Evolutionary conservation across 2,888 invertebrate genomes (phyloP), one percentile per base, ranked within the genome.

Genomic region (Apoda limacodes): DNA sequence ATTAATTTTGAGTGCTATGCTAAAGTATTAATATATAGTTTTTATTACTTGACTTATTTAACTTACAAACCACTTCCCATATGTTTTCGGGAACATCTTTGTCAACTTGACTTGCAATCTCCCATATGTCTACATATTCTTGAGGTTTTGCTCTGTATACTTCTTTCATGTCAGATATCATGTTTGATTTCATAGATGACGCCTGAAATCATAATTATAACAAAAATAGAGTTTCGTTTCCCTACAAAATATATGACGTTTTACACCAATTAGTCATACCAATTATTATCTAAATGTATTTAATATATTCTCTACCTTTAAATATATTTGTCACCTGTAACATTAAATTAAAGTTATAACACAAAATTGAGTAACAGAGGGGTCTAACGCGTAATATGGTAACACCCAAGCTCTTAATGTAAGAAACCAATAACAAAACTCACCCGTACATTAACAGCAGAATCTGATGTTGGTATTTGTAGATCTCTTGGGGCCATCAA

Each of bases 21-120:
- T n/a, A n/a, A n/a, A n/a, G n/a, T n/a, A n/a, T n/a, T n/a, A n/a
- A n/a, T n/a, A n/a, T n/a, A n/a, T n/a, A n/a, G n/a, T n/a, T n/a
- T n/a, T n/a, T n/a, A n/a, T n/a, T n/a, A n/a, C n/a, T n/a, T n/a
- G n/a, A n/a, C n/a, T n/a, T n/a, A n/a, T n/a, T n/a, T n/a, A 24
- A 60, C 72, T 58, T 45, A 80, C 78, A 59, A 39, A 60, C 80
- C 37, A 62, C 41, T 20, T 78, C 69, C 80, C 80, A 80, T 41
- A 80, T 72, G 36, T 80, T 61, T 20, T 61, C 57, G 14, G 78
- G 72, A n/a, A 80, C 47, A 32, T 75, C 60, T 35, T 72, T 74
- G 32, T 75, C 75, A 5, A 76, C 39, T 21, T 68, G 66, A 7
- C 64, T 60, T 2, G 66, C 80, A 6, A 80, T 35, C 33, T 80